A percentile compares a stretch with the other conserved stretches of the same genome.
Conservation (phyloP, 2,797 vertebrate genomes). For the Trichosurus vulpecula region DNA sequence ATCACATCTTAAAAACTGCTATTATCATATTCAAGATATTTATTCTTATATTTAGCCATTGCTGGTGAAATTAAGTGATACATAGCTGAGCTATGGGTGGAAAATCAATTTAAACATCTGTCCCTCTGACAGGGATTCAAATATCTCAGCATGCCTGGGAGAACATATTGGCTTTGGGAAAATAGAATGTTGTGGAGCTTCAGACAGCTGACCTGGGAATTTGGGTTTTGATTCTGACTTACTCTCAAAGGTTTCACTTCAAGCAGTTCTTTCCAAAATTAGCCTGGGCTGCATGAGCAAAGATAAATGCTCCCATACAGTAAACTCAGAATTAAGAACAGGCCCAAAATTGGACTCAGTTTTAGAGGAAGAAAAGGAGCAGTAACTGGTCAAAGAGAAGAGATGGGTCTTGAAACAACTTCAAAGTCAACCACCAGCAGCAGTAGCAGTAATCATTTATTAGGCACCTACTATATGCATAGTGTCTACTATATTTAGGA, state of each 20-base stretch:
- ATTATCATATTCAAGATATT: not conserved
- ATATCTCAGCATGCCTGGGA: constrained; percentile 34
- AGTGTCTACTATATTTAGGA: not conserved
- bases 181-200: constrained; percentile 51
- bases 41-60: constrained; percentile 29
- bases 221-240: constrained; percentile 66
- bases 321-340: constrained; percentile 66
- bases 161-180: constrained; percentile 38
- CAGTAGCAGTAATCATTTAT: not conserved
- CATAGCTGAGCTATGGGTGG: constrained; percentile 27
- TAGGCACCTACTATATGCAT: no score
- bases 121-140: constrained; percentile 45
- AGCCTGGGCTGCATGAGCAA: not conserved
- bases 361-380: constrained; percentile 39
- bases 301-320: constrained; percentile 53
- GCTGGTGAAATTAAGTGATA: constrained; percentile 39
- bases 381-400: constrained; percentile 36
- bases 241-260: constrained; percentile 59
- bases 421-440: not conserved
- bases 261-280: constrained; percentile 68
- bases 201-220: constrained; percentile 43
- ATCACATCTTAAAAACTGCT: not conserved
- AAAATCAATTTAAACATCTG: not conserved
- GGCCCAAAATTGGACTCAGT: constrained; percentile 40
- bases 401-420: constrained; percentile 27